Conservation (phyloP, 2,888 invertebrate species). For the Drosophila engyochracea region DNA sequence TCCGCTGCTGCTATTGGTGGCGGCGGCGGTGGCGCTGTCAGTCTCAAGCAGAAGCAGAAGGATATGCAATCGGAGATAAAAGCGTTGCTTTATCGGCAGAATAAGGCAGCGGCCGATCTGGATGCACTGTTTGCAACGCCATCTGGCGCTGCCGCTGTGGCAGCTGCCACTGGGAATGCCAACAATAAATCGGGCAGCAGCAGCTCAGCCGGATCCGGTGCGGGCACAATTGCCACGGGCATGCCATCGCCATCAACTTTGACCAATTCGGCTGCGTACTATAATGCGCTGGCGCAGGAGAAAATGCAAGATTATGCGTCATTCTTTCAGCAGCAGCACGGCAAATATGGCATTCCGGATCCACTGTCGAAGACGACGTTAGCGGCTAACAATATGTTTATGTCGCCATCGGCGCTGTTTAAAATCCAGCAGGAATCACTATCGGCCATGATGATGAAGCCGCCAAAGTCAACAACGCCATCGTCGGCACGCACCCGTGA, state of each 20-base stretch:
- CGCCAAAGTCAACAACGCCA: conserved; percentile 85
- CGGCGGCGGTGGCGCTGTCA: conserved; percentile 44
- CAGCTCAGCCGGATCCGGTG: conserved; percentile 33
- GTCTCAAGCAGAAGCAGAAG: conserved; percentile 74
- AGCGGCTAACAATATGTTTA: conserved; percentile 92
- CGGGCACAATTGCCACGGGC: conserved; percentile 34
- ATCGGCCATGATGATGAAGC: conserved; percentile 87
- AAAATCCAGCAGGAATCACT: conserved; percentile 88
- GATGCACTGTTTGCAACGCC: conserved; percentile 84
- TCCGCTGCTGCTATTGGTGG: conserved; percentile 36
- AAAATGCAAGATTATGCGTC: conserved; percentile 86
- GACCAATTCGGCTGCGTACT: conserved; percentile 82
- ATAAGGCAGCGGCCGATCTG: conserved; percentile 83
- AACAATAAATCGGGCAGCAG: conserved; percentile 57
- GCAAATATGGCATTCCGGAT: conserved; percentile 88
- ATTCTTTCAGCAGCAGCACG: conserved; percentile 86
- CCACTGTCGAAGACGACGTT: conserved; percentile 91
- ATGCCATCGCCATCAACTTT: conserved; percentile 71
- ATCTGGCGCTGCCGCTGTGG: conserved; percentile 64
- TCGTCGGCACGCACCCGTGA: conserved; percentile 84
- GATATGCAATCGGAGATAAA: conserved; percentile 83
- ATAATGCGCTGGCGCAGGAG: conserved; percentile 84
- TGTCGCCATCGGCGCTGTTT: conserved; percentile 89
- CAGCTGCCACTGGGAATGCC: conserved; percentile 43
- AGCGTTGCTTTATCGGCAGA: conserved; percentile 83